Evolutionary conservation across 37 sponge, comb jelly and placozoan species (phyloP).

Genomic region (Tethya wilhelma): DNA sequence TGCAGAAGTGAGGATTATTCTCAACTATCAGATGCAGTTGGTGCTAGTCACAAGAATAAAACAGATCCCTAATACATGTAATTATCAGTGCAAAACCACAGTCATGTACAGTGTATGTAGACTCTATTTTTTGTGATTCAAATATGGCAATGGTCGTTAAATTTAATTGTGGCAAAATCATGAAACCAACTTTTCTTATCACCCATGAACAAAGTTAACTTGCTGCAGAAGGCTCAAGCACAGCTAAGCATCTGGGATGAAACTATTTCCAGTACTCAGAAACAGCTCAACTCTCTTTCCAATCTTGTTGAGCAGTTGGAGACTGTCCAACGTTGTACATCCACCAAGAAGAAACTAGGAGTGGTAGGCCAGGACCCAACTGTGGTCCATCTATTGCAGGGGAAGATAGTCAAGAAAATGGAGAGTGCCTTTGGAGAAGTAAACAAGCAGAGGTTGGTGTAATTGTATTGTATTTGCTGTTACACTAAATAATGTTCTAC

Average conservation of each 20-base stretch:
- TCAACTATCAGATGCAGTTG: slow-evolving; percentile 43
- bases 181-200: neutral
- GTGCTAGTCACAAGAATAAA: slow-evolving; percentile 35
- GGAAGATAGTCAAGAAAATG: slow-evolving; percentile 30
- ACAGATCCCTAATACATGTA: neutral
- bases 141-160: neutral
- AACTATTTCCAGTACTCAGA: neutral
- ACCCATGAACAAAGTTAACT: neutral
- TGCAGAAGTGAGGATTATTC: slow-evolving; percentile 43
- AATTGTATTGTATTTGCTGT: slow-evolving; percentile 14
- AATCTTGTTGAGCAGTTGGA: slow-evolving; percentile 55
- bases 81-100: neutral
- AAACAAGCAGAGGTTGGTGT: slow-evolving; percentile 28
- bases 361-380: slow-evolving; percentile 36
- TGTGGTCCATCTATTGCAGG: slow-evolving; percentile 23
- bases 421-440: slow-evolving; percentile 36
- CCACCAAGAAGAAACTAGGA: slow-evolving; percentile 18
- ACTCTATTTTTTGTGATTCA: neutral
- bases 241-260: slow-evolving; percentile 33
- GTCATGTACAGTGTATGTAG: neutral
- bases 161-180: too few relatives aligned
- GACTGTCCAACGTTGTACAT: slow-evolving; percentile 8
- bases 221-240: neutral
- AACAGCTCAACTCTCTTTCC: slow-evolving; percentile 39
- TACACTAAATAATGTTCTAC: neutral